Base-by-base conservation (phyloP, 2,113 vertebrate species). In the Entosphenus tridentatus region DNA sequence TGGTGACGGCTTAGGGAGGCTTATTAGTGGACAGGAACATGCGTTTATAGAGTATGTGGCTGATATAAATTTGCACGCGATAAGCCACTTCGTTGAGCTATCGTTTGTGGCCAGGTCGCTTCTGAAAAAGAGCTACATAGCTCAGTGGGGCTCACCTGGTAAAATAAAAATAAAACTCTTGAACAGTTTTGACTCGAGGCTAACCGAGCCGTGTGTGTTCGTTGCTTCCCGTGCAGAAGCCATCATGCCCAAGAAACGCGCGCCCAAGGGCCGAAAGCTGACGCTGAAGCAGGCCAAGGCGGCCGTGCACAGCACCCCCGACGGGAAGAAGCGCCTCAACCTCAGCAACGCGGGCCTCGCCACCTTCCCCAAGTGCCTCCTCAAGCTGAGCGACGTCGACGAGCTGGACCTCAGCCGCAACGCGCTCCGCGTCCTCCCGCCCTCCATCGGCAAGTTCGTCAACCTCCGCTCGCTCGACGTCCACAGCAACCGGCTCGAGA, bases 351-450 rank as follows among this genome's bases (percentile, higher is more conserved):
- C 89, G 85, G 86, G 87, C 39, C 83, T 96, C 70, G 79, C 80
- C 4, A 77, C 74, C 14, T 86, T 96, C 68, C 92, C 93, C 18
- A 85, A 81, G 54, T 88, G 87, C 71, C 79, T 98, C 68, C 74
- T 96, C 59, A 83, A 88, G 67, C 75, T 95, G 71, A 75, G 12
- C 14, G 83, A 86, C 0, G 73, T 96, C 13, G 85, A 95, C 0
- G 90, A 96, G 75, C 72, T 96, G 55, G 88, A 98, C 70, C 80
- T 98, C 16, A 95, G 90, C 73, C 77, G 89, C 67, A 98, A 96
- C 71, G 57, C 78, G 72, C 75, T 98, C 71, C 78, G 71, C 73
- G 87, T 81, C 71, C 81, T 96, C 59, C 92, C 92, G 5, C 81
- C 83, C 1, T 78, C 74, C 56, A 86, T 98, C 0, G 79, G 86